phyloP scores from a whole-genome alignment of 2,113 vertebrate genomes.

The Anseranas semipalmata region DNA sequence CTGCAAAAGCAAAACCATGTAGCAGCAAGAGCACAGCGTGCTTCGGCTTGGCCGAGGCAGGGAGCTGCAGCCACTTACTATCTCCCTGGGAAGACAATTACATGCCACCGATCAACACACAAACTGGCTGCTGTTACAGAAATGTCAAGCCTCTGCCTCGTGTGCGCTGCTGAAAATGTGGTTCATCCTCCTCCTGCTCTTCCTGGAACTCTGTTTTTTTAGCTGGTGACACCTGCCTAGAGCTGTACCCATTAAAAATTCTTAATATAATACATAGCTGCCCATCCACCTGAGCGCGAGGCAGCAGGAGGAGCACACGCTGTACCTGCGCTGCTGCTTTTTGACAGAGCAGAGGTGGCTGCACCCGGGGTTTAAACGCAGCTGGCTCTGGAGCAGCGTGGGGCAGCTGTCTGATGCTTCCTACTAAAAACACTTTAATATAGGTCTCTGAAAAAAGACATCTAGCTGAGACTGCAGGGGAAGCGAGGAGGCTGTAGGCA shows the following conservation, averaged over 20 bases:
- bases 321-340: not conserved
- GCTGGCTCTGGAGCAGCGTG: not conserved
- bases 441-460: not conserved
- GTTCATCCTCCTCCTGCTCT: not conserved
- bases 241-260: slow-evolving; percentile 35
- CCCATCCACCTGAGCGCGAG: rapidly evolving
- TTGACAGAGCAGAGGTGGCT: not conserved
- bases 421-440: not conserved
- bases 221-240: slow-evolving; percentile 25
- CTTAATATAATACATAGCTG: not conserved
- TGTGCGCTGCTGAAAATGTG: not conserved
- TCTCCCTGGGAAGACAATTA: not conserved
- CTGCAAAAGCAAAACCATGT: not conserved
- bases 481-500: not conserved
- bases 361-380: rapidly evolving
- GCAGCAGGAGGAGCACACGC: not conserved
- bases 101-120: not conserved
- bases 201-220: not conserved
- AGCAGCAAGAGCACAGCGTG: not conserved
- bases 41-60: not conserved
- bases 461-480: not conserved
- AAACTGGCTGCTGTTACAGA: slow-evolving; percentile 29
- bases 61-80: not conserved
- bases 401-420: not conserved
- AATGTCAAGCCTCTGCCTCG: slow-evolving; percentile 8